A percentile compares a stretch with the other conserved stretches of the same genome.
These are phyloP conservation scores for Botia almorhae DNA, from an alignment of 2,797 vertebrate genomes.

Conservation along the genomic window DNA sequence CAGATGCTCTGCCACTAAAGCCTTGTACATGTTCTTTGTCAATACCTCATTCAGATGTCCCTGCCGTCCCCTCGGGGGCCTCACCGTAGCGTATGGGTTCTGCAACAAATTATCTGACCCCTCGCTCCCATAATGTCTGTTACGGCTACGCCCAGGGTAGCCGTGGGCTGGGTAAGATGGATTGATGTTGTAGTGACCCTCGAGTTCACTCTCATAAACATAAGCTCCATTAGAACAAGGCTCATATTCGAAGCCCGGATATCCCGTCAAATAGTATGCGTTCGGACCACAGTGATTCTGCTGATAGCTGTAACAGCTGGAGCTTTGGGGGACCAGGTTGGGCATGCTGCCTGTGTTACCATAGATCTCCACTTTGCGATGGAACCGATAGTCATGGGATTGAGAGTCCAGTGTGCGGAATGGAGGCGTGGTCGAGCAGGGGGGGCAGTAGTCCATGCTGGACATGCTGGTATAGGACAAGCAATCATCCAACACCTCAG, in stretches of 20 bases:
- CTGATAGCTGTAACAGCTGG: conserved; percentile 79
- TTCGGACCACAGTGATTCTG: conserved; percentile 77
- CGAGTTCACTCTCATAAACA: conserved; percentile 89
- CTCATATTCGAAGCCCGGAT: conserved; percentile 81
- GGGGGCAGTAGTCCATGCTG: conserved; percentile 83
- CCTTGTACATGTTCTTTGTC: conserved; percentile 96
- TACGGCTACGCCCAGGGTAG: conserved; percentile 83
- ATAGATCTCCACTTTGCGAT: conserved; percentile 86
- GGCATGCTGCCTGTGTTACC: conserved; percentile 94
- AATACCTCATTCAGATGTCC: conserved; percentile 85
- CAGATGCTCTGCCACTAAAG: conserved; percentile 93
- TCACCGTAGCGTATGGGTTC: conserved; percentile 91
- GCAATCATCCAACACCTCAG: conserved; percentile 89
- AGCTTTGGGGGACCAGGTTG: conserved; percentile 88
- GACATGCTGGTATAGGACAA: conserved; percentile 95
- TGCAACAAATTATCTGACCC: conserved; percentile 83
- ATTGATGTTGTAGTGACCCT: conserved; percentile 94
- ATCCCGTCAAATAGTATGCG: conserved; percentile 85
- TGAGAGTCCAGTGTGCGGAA: conserved; percentile 80
- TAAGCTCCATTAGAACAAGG: conserved; percentile 84
- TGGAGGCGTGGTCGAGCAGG: conserved; percentile 75
- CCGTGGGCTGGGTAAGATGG: conserved; percentile 86
- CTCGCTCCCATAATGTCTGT: conserved; percentile 84
- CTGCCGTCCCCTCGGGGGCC: conserved; percentile 86
- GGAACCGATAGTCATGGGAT: conserved; percentile 82